A percentile compares a stretch with the other conserved stretches of the same genome.
Conservation (phyloP, 2,797 vertebrate genomes). For the Anguilla megastoma region DNA sequence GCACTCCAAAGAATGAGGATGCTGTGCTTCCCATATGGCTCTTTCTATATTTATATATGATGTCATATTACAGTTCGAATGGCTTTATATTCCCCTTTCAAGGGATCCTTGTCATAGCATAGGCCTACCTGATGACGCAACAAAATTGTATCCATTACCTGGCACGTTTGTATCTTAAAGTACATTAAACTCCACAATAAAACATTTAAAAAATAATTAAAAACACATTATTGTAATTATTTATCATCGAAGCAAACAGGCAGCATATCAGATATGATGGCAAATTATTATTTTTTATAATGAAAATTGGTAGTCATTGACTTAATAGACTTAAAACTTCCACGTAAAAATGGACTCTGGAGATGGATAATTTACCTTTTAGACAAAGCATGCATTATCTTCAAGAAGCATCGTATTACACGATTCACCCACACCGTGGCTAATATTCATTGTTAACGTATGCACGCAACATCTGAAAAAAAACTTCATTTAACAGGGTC, state of each 20-base stretch:
- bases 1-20: neutral
- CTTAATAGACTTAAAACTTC: neutral
- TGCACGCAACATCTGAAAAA: neutral
- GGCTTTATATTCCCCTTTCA: neutral
- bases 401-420: neutral
- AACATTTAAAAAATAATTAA: too few relatives aligned
- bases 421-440: too few relatives aligned
- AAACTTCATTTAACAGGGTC: neutral
- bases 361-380: neutral
- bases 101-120: neutral
- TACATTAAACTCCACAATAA: too few relatives aligned
- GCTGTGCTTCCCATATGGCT: neutral
- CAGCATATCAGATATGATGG: too few relatives aligned
- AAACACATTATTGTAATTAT: too few relatives aligned
- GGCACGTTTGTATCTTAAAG: neutral
- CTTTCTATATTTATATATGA: neutral
- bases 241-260: too few relatives aligned
- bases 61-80: neutral
- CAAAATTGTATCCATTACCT: neutral
- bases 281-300: too few relatives aligned
- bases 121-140: neutral
- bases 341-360: neutral
- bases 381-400: neutral
- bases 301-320: too few relatives aligned
- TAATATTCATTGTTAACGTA: neutral